Evolutionary conservation across 2,113 vertebrate genomes (phyloP), one percentile per base, ranked within the genome.

Genomic region (Oxyruncus cristatus): DNA sequence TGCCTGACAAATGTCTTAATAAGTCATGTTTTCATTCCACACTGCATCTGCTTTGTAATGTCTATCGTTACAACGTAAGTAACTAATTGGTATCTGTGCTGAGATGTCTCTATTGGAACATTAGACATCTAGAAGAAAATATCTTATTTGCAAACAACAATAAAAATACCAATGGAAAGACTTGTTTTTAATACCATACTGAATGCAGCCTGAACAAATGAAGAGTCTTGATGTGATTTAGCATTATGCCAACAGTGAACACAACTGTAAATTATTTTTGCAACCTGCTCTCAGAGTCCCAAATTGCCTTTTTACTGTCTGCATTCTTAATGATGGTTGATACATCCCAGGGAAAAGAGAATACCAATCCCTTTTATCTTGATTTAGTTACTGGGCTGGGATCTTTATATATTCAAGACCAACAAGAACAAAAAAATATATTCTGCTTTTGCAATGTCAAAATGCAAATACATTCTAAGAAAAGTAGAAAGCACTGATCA

Each of bases 251-350:
- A 97, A 87, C 73, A 93, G 76, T 89, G 92, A 96, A 96, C 85
- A 92, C 85, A 95, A 97, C 71, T 95, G 74, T 96, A 97, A 98
- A 96, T 98, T 98, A 95, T 97, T 97, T 98, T 96, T 94, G 84
- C 93, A 97, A 95, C 95, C 81, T 95, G 58, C 70, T 97, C 93
- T 97, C 89, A 65, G 39, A 97, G 95, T 92, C 93, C 88, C 95
- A 97, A 95, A 97, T 96, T 98, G 92, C 96, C 94, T 89, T 95
- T 98, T 98, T 95, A 90, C 93, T 95, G 85, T 96, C 95, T 97
- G 84, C 93, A 96, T 97, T 92, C 90, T 86, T 97, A 97, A 96
- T 95, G 94, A 93, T 85, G 44, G 84, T 82, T 98, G 95, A 97
- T 95, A 90, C 26, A 85, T 90, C 77, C 79, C 78, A 78, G 53